phyloP scores from a whole-genome alignment of 2,113 vertebrate genomes.

The Zapornia atra region DNA sequence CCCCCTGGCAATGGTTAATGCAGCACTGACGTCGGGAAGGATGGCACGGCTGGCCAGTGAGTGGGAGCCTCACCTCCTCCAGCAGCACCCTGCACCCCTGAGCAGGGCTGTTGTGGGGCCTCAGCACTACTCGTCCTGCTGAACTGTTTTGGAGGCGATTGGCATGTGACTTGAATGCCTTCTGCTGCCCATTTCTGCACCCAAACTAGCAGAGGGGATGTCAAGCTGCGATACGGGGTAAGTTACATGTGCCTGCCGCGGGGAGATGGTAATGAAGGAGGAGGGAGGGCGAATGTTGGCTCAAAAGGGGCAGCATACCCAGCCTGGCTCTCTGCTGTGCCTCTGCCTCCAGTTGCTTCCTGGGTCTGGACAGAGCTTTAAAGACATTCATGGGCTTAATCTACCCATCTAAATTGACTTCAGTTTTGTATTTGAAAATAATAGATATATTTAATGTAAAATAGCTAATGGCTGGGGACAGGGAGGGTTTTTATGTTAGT shows the following conservation, averaged over 20 bases:
- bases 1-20: not conserved
- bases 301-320: not conserved
- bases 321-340: rapidly evolving
- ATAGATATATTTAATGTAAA: not conserved
- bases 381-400: not conserved
- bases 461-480: not conserved
- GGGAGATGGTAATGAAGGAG: not conserved
- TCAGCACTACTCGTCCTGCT: rapidly evolving
- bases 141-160: rapidly evolving
- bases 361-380: not conserved
- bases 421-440: not conserved
- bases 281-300: rapidly evolving
- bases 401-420: not conserved
- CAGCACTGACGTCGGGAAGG: rapidly evolving
- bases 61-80: not conserved
- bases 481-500: not conserved
- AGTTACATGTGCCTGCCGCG: not conserved
- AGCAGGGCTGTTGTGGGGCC: not conserved
- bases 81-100: rapidly evolving
- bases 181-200: not conserved
- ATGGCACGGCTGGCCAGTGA: rapidly evolving
- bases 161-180: rapidly evolving
- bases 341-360: not conserved
- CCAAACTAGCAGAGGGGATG: rapidly evolving
- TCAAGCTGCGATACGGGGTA: not conserved